phyloP scores from a whole-genome alignment of 2,113 vertebrate genomes.

The Anoura caudifer region DNA sequence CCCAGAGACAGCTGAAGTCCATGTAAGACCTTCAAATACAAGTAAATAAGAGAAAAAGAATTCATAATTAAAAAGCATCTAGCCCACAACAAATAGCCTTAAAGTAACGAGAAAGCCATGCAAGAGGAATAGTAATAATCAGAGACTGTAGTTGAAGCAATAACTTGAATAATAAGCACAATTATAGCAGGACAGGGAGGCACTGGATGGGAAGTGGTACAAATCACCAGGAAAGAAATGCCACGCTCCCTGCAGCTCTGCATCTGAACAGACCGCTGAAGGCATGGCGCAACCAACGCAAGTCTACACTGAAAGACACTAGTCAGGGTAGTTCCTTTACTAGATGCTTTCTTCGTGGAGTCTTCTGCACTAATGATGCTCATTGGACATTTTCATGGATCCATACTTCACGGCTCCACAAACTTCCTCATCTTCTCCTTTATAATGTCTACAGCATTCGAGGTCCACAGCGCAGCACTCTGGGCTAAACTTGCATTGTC shows the following conservation, averaged over 20 bases:
- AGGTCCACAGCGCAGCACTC: neutral
- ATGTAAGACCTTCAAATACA: constrained; percentile 60
- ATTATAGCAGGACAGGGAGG: constrained; percentile 62
- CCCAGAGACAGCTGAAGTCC: constrained; percentile 61
- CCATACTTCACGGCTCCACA: neutral
- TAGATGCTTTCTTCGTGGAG: neutral
- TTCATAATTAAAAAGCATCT: constrained; percentile 64
- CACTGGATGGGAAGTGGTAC: constrained; percentile 39
- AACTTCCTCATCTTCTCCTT: neutral
- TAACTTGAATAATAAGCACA: constrained; percentile 65
- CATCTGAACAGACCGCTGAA: constrained; percentile 50
- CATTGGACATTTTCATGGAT: neutral
- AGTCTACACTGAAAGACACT: constrained; percentile 33
- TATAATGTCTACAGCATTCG: neutral
- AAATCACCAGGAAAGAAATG: constrained; percentile 19
- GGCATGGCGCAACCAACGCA: constrained; percentile 18
- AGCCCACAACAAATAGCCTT: constrained; percentile 75
- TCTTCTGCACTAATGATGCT: constrained; percentile 4
- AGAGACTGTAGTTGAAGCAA: constrained; percentile 56
- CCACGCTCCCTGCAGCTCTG: constrained; percentile 56
- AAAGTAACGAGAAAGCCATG: constrained; percentile 73
- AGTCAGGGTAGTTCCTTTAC: neutral
- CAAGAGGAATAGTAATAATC: constrained; percentile 44
- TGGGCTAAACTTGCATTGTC: accelerated
- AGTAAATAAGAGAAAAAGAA: constrained; percentile 54